Evolutionary conservation across 1,140 invertebrate genomes (phyloP), one percentile per base, ranked within the genome.

Genomic region (Philotrypesis tridentata): DNA sequence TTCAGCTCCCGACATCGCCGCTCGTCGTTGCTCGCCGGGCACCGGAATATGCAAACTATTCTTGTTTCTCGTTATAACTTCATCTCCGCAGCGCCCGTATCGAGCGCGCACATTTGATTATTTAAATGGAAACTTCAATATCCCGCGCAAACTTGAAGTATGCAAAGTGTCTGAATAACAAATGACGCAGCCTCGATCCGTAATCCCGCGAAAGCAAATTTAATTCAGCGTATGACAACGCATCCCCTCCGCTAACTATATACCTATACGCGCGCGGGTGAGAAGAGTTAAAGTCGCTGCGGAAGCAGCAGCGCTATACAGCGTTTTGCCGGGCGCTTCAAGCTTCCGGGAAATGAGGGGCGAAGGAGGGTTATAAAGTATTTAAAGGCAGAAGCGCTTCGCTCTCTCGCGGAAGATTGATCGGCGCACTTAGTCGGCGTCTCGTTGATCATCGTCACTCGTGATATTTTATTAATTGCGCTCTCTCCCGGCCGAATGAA

Each of bases 391-490:
- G 43, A 60, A 29, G 60, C 55, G 21, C 72, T 12, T 21, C 55
- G n/a, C 27, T 33, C n/a, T n/a, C n/a, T n/a, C n/a, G n/a, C n/a
- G 21, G 75, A 77, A 77, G 60, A 77, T 77, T 77, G 75, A 77
- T 77, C 29, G 75, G 61, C 25, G 75, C 60, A 61, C 60, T 77
- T 77, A 31, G 60, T 33, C n/a, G 6, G 21, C 29, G 37, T 67
- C 75, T 67, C 75, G 61, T 67, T 67, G 75, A 77, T 77, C 75
- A 77, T 77, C 61, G 63, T 77, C 55, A 75, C 55, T 63, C 25
- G 71, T 40, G 9, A 40, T 43, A 21, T 43, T 72, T 72, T 72
- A 72, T 72, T 72, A 43, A 72, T 43, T 40, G 33, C 37, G n/a
- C n/a, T n/a, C n/a, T 63, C 61, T 31, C 37, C 11, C 37, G 37